Conservation (phyloP, 2,888 invertebrate genomes). For the Scaptomyza polygonia region DNA sequence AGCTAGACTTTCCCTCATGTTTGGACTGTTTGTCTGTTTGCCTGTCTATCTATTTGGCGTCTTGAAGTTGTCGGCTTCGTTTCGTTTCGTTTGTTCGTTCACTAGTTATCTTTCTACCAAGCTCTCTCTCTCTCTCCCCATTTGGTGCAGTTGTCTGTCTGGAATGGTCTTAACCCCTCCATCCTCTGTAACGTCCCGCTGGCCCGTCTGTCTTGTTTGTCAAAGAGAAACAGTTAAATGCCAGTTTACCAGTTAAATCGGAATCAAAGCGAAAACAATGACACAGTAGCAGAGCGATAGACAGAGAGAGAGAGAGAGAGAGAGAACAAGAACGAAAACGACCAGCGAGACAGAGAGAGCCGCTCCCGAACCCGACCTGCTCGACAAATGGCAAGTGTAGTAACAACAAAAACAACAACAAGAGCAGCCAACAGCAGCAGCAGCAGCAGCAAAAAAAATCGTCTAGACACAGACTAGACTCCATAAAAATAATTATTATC, state of each 20-base stretch:
- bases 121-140: constrained; percentile 26
- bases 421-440: constrained; percentile 34
- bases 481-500: constrained; percentile 85
- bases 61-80: constrained; percentile 10
- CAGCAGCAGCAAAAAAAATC: constrained; percentile 74
- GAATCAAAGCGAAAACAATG: constrained; percentile 83
- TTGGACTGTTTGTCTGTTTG: constrained; percentile 46
- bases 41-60: constrained; percentile 21
- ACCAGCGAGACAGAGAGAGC: constrained; percentile 18
- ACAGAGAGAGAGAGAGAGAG: constrained; percentile 14
- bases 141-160: constrained; percentile 56
- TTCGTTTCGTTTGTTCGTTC: constrained; percentile 46
- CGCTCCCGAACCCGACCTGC: constrained; percentile 54
- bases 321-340: neutral
- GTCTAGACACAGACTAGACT: constrained; percentile 85
- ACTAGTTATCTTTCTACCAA: constrained; percentile 26
- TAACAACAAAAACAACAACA: constrained; percentile 60
- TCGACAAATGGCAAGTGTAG: constrained; percentile 67
- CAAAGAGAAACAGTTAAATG: constrained; percentile 81
- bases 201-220: constrained; percentile 78
- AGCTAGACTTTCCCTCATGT: constrained; percentile 59
- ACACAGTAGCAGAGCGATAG: constrained; percentile 69
- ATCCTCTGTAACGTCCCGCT: constrained; percentile 27
- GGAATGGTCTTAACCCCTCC: constrained; percentile 11
- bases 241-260: constrained; percentile 81